phyloP scores from a whole-genome alignment of 1,140 invertebrate genomes.

The Aphis gossypii region DNA sequence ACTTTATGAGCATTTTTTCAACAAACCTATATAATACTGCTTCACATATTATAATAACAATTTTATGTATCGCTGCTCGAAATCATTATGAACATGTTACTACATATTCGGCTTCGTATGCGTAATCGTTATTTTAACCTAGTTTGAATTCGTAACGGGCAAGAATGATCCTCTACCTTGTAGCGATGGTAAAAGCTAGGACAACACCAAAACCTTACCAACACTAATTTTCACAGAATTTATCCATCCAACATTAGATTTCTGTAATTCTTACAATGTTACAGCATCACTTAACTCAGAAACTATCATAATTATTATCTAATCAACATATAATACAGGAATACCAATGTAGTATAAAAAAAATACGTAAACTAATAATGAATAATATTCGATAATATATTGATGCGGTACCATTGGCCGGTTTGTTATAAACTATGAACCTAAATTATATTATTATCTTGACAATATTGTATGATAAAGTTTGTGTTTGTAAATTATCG shows the following conservation, averaged over 20 bases:
- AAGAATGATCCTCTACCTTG: neutral
- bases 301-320: neutral
- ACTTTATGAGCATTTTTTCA: neutral
- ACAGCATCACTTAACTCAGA: neutral
- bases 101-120: neutral
- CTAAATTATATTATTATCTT: neutral
- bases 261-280: neutral
- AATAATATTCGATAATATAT: neutral
- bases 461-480: slow-evolving; percentile 1
- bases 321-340: neutral
- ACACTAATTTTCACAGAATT: neutral
- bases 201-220: neutral
- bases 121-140: neutral
- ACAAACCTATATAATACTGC: neutral
- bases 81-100: slow-evolving; percentile 6
- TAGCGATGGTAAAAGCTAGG: too few species aligned
- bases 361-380: neutral
- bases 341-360: neutral
- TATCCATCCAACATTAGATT: neutral
- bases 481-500: neutral
- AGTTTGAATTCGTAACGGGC: neutral
- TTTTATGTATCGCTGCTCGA: neutral
- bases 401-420: neutral
- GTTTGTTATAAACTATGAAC: neutral
- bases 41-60: neutral